phyloP scores from a whole-genome alignment of 2,113 vertebrate genomes.

The Halichoerus grypus region DNA sequence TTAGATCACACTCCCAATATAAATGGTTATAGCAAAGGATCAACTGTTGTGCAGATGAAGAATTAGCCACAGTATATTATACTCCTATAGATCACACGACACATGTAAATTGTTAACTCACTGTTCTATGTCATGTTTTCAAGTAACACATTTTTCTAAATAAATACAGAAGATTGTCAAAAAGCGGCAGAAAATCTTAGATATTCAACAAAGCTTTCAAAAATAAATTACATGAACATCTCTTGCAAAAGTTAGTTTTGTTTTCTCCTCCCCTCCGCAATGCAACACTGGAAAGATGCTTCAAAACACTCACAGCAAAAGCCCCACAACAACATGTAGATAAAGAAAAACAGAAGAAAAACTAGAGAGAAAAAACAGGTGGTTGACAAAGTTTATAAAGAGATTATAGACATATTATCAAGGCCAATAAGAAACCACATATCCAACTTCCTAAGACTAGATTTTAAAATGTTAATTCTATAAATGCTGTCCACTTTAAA shows the following conservation, averaged over 20 bases:
- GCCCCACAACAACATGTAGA: conserved; percentile 86
- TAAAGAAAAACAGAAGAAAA: conserved; percentile 84
- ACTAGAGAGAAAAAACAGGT: neutral
- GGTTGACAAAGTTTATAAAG: conserved; percentile 66
- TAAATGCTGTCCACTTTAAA: conserved; percentile 74
- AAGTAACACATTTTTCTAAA: conserved; percentile 89
- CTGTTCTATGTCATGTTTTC: conserved; percentile 86
- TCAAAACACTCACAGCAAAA: conserved; percentile 90
- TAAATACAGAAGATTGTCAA: conserved; percentile 96
- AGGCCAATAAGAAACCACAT: conserved; percentile 71
- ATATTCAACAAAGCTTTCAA: conserved; percentile 85
- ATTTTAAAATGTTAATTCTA: conserved; percentile 73
- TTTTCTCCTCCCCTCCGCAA: conserved; percentile 73
- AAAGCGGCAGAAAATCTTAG: conserved; percentile 92
- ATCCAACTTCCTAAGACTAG: conserved; percentile 63
- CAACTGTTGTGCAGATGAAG: conserved; percentile 87
- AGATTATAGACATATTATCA: conserved; percentile 70
- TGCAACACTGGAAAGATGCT: conserved; percentile 86
- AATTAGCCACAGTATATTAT: conserved; percentile 87
- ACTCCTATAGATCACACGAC: conserved; percentile 84
- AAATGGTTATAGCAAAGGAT: conserved; percentile 85
- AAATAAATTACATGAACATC: conserved; percentile 85
- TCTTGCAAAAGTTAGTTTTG: conserved; percentile 72
- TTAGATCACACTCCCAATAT: conserved; percentile 82
- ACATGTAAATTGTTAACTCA: conserved; percentile 86